Base-by-base conservation (phyloP, 2,797 vertebrate species). In the Craterocephalus amniculus region DNA sequence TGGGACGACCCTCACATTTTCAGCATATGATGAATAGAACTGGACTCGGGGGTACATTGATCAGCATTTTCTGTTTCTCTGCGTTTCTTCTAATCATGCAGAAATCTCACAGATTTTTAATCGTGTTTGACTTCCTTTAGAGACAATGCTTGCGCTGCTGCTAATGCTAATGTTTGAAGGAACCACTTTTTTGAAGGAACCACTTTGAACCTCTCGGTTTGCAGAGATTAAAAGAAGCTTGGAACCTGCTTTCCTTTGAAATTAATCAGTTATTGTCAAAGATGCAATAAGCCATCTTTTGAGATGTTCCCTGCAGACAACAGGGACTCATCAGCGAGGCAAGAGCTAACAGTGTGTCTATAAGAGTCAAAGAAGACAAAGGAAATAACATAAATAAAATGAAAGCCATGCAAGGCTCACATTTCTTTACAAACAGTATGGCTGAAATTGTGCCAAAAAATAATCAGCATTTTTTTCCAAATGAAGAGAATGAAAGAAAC, bases 401-500 rank as follows among this genome's bases (percentile, higher is more conserved):
- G 24, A 0, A 66, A 80, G 36, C 66, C 32, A 24, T 48, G 71
- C 68, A 43, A 36, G 58, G 58, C 31, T 72, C 40, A 22, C 67
- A 83, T 80, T 68, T 77, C 57, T 69, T 68, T 56, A n/a, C 57
- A 59, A 55, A 83, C 70, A 71, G 75, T 72, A 64, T 68, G 83
- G 82, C 68, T 90, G 79, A 87, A 71, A 84, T 65, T n/a, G 67
- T 70, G 65, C 70, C 69, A 75, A 74, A 78, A 84, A 65, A 87
- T 80, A 90, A 77, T 69, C 27, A 11, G 60, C 70, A 82, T 65
- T 64, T 80, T 87, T 84, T 89, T n/a, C 11, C 3, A 78, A 52
- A 29, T 14, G 60, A 65, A 65, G 49, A 59, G 43, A 85, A 79
- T 92, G 84, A 94, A 93, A 89, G 87, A 82, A 69, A 63, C 0